Evolutionary conservation across 2,888 invertebrate species (phyloP), one percentile per base, ranked within the genome.

Genomic region (Digitonthophagus gazella): DNA sequence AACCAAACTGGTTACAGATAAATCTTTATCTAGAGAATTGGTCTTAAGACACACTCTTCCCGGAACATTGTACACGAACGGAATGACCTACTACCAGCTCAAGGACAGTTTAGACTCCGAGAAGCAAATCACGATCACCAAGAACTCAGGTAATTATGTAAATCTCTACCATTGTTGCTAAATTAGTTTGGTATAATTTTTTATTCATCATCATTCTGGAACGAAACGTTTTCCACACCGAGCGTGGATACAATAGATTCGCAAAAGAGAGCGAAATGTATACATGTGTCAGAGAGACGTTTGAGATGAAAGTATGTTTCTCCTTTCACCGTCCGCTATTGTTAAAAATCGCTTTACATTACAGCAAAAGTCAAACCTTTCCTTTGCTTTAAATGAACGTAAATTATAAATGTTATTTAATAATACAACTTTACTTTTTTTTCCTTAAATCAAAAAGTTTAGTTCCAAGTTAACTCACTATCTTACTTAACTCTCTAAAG

Each of bases 41-140:
- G 90, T 93, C 58, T 88, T 92, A 77, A 86, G 90, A 66, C 94
- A 95, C 80, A 85, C 93, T 68, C 86, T 91, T 69, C 88, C 93
- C 2, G 92, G 92, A 61, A 92, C 93, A 0, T 84, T 94, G 2
- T 95, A 92, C 85, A 93, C 93, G 65, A 92, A 93, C 2, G 94
- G 94, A 66, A 93, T 95, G 92, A 85, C 93, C 75, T 94, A 93
- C 84, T 95, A 93, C 83, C 93, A 94, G 83, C 90, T 93, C 56
- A 88, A 90, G 80, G 93, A 93, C 79, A 91, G 91, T 66, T 87
- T 94, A 81, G 88, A 89, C 74, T 88, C 90, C 58, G 90, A 91
- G 56, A 90, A 90, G 73, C 91, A 92, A 4, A 85, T 94, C 14
- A 93, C 93, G 65, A 83, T 95, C 75, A 93, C 92, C 80, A 94